These are phyloP conservation scores for Charaxes varanes DNA, from an alignment of 1,140 invertebrate genomes.

Conservation along the genomic window DNA sequence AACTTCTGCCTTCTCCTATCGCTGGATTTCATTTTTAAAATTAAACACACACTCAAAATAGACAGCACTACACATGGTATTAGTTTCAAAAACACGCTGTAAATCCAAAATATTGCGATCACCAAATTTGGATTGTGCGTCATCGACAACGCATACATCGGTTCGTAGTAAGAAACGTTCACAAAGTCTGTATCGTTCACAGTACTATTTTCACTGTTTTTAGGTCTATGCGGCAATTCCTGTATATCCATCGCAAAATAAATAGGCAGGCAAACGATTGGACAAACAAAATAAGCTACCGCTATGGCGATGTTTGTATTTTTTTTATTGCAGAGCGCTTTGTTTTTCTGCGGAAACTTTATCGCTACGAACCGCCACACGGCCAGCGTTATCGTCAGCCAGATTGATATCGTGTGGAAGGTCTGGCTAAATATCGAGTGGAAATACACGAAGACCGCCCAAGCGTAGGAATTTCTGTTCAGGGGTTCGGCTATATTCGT, in stretches of 20 bases:
- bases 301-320: conserved; percentile 85
- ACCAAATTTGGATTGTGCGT: conserved; percentile 51
- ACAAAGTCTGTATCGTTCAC: conserved; percentile 23
- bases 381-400: conserved; percentile 92
- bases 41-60: conserved; percentile 61
- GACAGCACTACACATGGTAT: conserved; percentile 65
- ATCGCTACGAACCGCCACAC: conserved; percentile 95
- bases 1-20: conserved; percentile 84
- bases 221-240: conserved; percentile 25
- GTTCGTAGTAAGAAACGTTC: conserved; percentile 26
- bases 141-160: conserved; percentile 53
- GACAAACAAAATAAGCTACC: conserved; percentile 85
- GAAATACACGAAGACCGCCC: conserved; percentile 88
- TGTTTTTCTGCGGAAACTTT: conserved; percentile 85
- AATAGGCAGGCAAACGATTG: conserved; percentile 89
- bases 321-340: conserved; percentile 84
- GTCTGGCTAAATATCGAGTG: conserved; percentile 90
- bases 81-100: conserved; percentile 67
- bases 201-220: conserved; percentile 24
- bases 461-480: conserved; percentile 81
- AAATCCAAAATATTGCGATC: conserved; percentile 68
- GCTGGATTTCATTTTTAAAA: conserved; percentile 74
- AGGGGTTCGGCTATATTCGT: conserved; percentile 73
- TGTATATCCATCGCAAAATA: conserved; percentile 79
- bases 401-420: conserved; percentile 94